phyloP scores from a whole-genome alignment of 2,888 invertebrate species.

The Serrognathus titanus region DNA sequence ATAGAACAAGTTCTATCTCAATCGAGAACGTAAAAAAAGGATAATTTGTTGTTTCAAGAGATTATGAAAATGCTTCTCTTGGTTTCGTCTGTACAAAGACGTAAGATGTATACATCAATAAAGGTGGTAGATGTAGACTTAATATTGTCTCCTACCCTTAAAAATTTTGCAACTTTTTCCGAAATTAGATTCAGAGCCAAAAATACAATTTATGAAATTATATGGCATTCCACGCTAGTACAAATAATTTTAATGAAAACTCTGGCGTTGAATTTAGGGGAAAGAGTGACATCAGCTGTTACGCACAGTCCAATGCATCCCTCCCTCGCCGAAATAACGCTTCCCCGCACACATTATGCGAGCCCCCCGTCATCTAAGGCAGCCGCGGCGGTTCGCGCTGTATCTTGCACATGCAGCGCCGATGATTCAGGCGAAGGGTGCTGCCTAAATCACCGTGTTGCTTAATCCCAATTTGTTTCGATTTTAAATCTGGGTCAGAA shows the following conservation, averaged over 20 bases:
- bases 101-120: constrained; percentile 3
- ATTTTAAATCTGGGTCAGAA: constrained; percentile 47
- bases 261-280: constrained; percentile 42
- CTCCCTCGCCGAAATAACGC: constrained; percentile 45
- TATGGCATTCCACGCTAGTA: constrained; percentile 39
- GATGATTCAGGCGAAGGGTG: constrained; percentile 31
- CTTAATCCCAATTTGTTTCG: constrained; percentile 50
- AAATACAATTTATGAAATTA: constrained; percentile 51
- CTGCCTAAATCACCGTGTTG: constrained; percentile 48
- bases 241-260: constrained; percentile 52
- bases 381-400: constrained; percentile 3
- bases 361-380: constrained; percentile 12
- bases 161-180: constrained; percentile 4
- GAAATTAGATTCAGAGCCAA: constrained; percentile 28
- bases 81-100: not conserved
- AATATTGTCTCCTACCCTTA: too few relatives aligned
- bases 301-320: constrained; percentile 50
- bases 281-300: constrained; percentile 54
- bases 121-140: not conserved
- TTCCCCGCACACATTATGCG: constrained; percentile 43
- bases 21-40: too few relatives aligned
- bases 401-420: constrained; percentile 14
- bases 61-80: too few relatives aligned
- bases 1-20: too few relatives aligned
- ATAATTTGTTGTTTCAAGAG: too few relatives aligned